Base-by-base conservation (phyloP, 2,888 invertebrate species). In the Invenusta paracnida region DNA sequence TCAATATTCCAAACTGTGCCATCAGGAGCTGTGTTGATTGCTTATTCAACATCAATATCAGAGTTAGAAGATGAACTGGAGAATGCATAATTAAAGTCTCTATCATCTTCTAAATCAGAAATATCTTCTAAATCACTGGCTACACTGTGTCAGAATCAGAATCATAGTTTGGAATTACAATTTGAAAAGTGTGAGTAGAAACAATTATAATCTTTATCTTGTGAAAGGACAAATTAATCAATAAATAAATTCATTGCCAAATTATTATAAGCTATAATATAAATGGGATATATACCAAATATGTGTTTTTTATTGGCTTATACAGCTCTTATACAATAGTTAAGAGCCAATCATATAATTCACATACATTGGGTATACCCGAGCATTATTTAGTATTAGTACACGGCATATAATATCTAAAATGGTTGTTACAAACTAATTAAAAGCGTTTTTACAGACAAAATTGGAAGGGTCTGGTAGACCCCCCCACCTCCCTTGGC, bases 151-250 rank as follows among this genome's bases (percentile, higher is more conserved):
- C 48, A 73, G 73, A 73, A 73, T 48, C 5, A 48, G 23, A 73
- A 73, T 48, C 5, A 48, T 48, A 48, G 48, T 48, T 48, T 48
- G 5, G 5, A 5, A 73, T 73, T 25, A 73, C 27, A 73, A 73
- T 73, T n/a, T 73, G 17, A 73, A 73, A 73, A 73, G 73, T 73
- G 73, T 48, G 5, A 11, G 48, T 48, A 48, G 48, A 48, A 48
- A 48, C 48, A 11, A 48, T 48, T 48, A 48, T 48, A 48, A 48
- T 48, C 48, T 48, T 48, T 48, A 73, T 73, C 23, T 73, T 23
- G 25, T 73, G 27, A 73, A 73, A 73, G 27, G 73, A 73, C 73
- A 73, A 73, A 73, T 73, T 73, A 73, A 73, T 73, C 73, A 73
- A 73, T 73, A 73, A 73, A 73, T 73, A 73, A 73, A 73, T 23